phyloP scores from a whole-genome alignment of 2,113 vertebrate genomes.

The Amblyornis subalaris region DNA sequence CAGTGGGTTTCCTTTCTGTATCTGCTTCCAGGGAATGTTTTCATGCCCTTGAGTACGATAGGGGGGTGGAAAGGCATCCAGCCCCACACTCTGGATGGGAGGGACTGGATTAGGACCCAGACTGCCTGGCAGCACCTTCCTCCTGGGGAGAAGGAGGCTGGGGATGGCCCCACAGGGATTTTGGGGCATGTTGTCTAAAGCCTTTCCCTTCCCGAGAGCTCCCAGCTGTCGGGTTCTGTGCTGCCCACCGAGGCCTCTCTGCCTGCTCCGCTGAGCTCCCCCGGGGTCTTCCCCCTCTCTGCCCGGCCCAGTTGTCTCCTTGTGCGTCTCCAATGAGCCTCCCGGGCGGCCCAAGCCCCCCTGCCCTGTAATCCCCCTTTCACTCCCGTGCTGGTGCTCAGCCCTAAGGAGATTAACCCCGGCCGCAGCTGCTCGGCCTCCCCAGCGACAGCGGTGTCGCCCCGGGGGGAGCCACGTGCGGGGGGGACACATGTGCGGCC shows the following conservation, averaged over 20 bases:
- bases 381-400: neutral
- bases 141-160: neutral
- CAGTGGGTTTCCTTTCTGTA: neutral
- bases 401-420: slow-evolving; percentile 24
- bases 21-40: neutral
- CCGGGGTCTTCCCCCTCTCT: neutral
- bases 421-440: neutral
- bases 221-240: neutral
- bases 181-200: neutral
- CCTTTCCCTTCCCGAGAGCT: neutral
- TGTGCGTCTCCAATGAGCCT: neutral
- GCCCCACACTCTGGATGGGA: fast-evolving
- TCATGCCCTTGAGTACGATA: fast-evolving
- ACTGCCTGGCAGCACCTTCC: neutral
- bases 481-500: neutral
- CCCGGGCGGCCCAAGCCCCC: neutral
- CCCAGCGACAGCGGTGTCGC: neutral
- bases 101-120: neutral
- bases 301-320: neutral
- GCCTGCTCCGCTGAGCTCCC: neutral
- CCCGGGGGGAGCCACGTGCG: neutral
- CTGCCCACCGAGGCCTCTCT: neutral
- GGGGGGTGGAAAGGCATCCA: neutral
- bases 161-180: neutral
- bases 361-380: slow-evolving; percentile 36